Percentiles rank a stretch among this genome's conserved stretches.
Evolutionary conservation across 2,113 vertebrate species (phyloP).

Genomic region (Tenrec ecaudatus): DNA sequence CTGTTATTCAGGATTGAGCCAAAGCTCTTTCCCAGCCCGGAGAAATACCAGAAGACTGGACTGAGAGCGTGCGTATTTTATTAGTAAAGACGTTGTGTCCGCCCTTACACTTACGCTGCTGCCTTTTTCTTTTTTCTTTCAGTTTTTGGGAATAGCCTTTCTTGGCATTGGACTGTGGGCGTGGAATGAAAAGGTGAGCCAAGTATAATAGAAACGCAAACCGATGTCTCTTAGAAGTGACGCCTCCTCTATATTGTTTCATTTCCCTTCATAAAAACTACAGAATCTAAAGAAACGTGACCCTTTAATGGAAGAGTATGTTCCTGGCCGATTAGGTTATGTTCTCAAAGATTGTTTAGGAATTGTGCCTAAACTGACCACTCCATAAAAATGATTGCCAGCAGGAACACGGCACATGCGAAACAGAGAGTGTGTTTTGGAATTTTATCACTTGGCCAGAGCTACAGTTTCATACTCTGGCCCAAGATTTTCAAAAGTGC

Average conservation of each 20-base stretch:
- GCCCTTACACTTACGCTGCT: background rate
- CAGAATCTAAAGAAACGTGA: background rate
- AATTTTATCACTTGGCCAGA: background rate
- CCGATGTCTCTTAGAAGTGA: background rate
- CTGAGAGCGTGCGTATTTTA: background rate
- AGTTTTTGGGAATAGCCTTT: constrained; percentile 97
- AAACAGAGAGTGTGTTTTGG: background rate
- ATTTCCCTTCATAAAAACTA: background rate
- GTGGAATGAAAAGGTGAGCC: constrained; percentile 97
- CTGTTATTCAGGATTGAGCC: background rate
- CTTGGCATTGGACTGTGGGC: constrained; percentile 97
- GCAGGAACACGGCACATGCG: background rate
- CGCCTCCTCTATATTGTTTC: background rate
- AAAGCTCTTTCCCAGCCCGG: background rate
- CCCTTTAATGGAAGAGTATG: background rate
- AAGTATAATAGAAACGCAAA: background rate
- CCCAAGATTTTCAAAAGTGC: background rate
- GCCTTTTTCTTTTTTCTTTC: constrained; percentile 78
- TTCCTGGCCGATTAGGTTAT: background rate
- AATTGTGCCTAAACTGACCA: background rate
- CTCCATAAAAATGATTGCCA: constrained; percentile 29
- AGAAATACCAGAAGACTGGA: background rate
- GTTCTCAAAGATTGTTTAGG: constrained; percentile 53
- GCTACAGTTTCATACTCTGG: background rate
- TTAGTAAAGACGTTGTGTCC: constrained; percentile 11